These are phyloP conservation scores for Gymnobelideus leadbeateri DNA, from an alignment of 2,113 vertebrate species.

Conservation along the genomic window DNA sequence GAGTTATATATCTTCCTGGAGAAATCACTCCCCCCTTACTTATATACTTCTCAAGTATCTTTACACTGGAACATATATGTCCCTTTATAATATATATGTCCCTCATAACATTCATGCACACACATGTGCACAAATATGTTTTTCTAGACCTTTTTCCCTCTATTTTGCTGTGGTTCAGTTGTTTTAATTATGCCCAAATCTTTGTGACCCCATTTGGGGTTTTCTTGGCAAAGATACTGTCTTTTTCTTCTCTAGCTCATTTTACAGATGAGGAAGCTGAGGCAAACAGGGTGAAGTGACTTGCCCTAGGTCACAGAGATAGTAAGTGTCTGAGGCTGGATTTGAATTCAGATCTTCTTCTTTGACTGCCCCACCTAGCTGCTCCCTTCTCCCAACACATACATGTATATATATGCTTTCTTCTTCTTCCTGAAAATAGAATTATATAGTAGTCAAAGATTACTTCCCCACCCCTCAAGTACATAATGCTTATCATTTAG, in stretches of 20 bases:
- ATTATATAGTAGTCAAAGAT: background rate
- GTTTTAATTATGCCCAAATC: no score
- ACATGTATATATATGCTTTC: background rate
- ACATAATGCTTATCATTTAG: background rate
- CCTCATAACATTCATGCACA: background rate
- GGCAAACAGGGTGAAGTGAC: background rate
- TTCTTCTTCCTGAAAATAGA: slow-evolving; percentile 16
- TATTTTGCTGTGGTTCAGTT: background rate
- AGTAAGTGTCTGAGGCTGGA: background rate
- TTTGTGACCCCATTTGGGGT: background rate
- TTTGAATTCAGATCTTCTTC: background rate
- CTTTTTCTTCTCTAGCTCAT: no score
- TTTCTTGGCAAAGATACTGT: background rate
- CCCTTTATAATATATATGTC: background rate
- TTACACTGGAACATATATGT: background rate
- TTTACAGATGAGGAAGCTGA: background rate
- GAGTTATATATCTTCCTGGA: background rate
- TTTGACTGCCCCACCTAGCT: background rate
- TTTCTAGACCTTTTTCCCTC: background rate
- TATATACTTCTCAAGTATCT: background rate
- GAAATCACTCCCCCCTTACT: background rate
- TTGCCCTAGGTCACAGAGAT: background rate
- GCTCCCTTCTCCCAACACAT: background rate
- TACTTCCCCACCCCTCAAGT: background rate
- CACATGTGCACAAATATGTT: background rate